Conservation (phyloP, 2,797 vertebrate species). For the Ispidina picta region DNA sequence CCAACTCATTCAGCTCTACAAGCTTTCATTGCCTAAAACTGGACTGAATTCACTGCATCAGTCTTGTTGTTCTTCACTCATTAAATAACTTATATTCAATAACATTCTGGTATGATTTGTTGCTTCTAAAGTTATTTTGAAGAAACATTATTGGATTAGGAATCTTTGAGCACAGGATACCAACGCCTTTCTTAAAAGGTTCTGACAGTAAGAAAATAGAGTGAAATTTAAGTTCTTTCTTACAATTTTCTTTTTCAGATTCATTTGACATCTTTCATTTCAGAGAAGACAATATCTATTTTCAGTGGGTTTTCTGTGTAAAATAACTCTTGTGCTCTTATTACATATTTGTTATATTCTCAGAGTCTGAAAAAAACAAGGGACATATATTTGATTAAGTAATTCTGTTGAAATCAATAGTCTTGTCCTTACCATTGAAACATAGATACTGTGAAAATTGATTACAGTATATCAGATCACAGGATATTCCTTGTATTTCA, state of each 20-base stretch:
- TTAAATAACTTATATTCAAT: not conserved
- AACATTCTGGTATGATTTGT: not conserved
- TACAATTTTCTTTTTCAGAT: not conserved
- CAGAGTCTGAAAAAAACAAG: not conserved
- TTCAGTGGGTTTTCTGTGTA: not conserved
- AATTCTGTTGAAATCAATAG: not conserved
- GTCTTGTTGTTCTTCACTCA: not conserved
- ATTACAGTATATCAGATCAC: not conserved
- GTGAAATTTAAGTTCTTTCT: not conserved
- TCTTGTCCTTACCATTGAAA: not conserved
- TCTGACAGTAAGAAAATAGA: not conserved
- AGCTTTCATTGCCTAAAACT: slow-evolving; percentile 1
- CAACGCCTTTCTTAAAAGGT: not conserved
- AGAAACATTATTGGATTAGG: not conserved
- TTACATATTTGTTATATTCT: not conserved
- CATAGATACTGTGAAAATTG: not conserved
- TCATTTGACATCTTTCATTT: not conserved
- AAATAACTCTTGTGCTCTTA: not conserved
- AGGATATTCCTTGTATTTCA: not conserved
- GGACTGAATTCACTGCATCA: not conserved
- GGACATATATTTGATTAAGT: not conserved
- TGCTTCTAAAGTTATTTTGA: not conserved
- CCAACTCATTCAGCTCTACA: slow-evolving; percentile 11
- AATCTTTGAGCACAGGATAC: not conserved
- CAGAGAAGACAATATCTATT: not conserved